phyloP scores from a whole-genome alignment of 1,140 invertebrate genomes.

The Chlorops oryzae region DNA sequence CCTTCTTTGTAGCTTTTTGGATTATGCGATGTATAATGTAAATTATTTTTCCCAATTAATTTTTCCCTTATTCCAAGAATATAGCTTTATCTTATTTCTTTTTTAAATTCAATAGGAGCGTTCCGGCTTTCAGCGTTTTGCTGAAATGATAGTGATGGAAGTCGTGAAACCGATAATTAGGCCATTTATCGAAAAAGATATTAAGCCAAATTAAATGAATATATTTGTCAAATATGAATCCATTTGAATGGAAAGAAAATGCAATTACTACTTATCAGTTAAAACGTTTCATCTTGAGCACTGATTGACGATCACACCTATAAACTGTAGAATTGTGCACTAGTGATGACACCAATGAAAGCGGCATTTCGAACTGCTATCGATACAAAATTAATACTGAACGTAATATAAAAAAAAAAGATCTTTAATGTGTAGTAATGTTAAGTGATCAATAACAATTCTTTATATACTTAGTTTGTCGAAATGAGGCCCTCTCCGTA shows the following conservation, averaged over 20 bases:
- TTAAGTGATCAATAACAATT: too few relatives aligned
- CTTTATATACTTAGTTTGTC: too few relatives aligned
- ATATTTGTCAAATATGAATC: background rate
- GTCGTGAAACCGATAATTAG: background rate
- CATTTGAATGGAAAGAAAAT: background rate
- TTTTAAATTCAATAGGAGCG: too few relatives aligned
- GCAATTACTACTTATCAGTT: background rate
- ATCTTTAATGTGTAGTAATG: too few relatives aligned
- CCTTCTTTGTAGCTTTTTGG: too few relatives aligned
- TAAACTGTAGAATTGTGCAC: slow-evolving; percentile 4
- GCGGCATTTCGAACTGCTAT: background rate
- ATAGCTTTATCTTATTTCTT: too few relatives aligned
- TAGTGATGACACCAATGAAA: background rate
- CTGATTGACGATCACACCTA: background rate
- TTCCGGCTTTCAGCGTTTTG: too few relatives aligned
- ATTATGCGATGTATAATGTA: too few relatives aligned
- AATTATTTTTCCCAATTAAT: too few relatives aligned
- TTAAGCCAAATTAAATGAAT: background rate
- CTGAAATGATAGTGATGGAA: background rate
- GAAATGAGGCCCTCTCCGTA: too few relatives aligned
- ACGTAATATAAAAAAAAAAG: slow-evolving; percentile 1
- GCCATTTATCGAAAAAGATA: background rate
- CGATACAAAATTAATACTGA: background rate
- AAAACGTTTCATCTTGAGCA: background rate
- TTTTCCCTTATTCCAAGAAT: too few relatives aligned